Evolutionary conservation across 2,888 invertebrate species (phyloP).

Genomic region (Mactromeris polynyma): DNA sequence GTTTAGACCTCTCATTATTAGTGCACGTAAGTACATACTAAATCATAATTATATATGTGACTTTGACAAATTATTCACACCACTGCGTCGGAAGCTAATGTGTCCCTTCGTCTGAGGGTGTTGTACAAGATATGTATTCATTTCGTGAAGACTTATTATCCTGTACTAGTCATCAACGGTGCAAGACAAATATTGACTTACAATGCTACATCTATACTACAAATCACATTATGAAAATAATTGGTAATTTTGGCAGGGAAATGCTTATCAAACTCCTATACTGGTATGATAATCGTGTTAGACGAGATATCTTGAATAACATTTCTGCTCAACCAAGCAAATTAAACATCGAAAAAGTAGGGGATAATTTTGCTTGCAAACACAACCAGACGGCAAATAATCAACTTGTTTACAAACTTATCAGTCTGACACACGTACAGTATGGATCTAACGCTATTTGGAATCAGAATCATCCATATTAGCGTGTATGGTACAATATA

Average conservation of each 20-base stretch:
- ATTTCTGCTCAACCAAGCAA: neutral
- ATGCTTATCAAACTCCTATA: neutral
- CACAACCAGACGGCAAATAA: neutral
- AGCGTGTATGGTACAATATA: too few relatives aligned
- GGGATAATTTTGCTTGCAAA: neutral
- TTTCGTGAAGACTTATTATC: neutral
- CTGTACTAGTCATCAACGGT: neutral
- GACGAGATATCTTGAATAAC: neutral
- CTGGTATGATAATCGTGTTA: neutral
- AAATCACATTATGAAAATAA: neutral
- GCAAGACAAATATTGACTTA: neutral
- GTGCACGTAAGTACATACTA: too few relatives aligned
- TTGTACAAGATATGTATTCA: neutral
- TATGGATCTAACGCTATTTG: too few relatives aligned
- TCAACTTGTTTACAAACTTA: conserved; percentile 11
- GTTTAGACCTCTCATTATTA: too few relatives aligned
- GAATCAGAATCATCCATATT: too few relatives aligned
- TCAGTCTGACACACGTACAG: too few relatives aligned
- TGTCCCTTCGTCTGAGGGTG: neutral
- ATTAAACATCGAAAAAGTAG: neutral
- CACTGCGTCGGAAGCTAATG: neutral
- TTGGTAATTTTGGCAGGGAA: neutral
- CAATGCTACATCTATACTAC: too few relatives aligned
- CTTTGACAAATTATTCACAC: too few relatives aligned
- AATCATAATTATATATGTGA: too few relatives aligned